Evolutionary conservation across 1,140 invertebrate species (phyloP), one percentile per base, ranked within the genome.

Genomic region (Hormaphis cornu): DNA sequence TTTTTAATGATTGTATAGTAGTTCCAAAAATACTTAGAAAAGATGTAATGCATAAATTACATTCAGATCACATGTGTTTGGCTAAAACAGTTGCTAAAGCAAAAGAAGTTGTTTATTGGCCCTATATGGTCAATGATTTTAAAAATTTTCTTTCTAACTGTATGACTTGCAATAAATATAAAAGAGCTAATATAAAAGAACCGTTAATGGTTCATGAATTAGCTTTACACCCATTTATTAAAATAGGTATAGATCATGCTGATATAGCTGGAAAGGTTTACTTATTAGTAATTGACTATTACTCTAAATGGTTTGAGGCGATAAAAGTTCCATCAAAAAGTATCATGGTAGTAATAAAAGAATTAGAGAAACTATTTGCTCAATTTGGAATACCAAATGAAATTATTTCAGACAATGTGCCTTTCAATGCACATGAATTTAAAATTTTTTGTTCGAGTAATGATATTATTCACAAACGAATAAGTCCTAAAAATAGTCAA

Each of bases 391-490:
- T n/a, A n/a, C n/a, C n/a, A n/a, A n/a, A n/a, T n/a, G n/a, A n/a
- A n/a, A n/a, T n/a, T n/a, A n/a, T n/a, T n/a, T n/a, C n/a, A n/a
- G n/a, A n/a, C n/a, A n/a, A n/a, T n/a, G n/a, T n/a, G n/a, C n/a
- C n/a, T n/a, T n/a, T n/a, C n/a, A n/a, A n/a, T n/a, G n/a, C n/a
- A n/a, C 8, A 48, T 54, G 37, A 69, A 69, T 59, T 72, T 61
- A 46, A 58, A 6, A 14, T 56, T 28, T 73, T 73, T 59, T 42
- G 42, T 18, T 40, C 24, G 53, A 16, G 53, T 26, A 71, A 52
- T 59, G 40, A 48, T 16, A 66, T 71, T 24, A 48, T 71, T 5
- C 20, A 42, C 18, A 40, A 6, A 14, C 22, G n/a, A 14, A 71
- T 52, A 10, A 69, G 69, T 72, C 71, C 70, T n/a, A n/a, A n/a